phyloP scores from a whole-genome alignment of 1,140 invertebrate species.

The Drosophila asahinai region DNA sequence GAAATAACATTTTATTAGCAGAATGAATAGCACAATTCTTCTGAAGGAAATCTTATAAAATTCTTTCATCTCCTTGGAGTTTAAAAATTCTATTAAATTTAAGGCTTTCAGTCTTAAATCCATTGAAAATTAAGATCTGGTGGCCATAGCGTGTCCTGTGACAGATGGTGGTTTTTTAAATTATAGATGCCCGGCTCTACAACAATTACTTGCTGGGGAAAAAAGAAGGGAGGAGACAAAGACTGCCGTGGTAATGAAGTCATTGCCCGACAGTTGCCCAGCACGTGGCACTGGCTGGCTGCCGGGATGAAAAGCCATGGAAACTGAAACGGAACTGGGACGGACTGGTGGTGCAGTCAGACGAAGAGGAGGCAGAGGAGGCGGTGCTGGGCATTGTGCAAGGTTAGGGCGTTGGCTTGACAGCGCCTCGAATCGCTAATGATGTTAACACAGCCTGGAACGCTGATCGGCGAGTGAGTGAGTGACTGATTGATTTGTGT shows the following conservation, averaged over 20 bases:
- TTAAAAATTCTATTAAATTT: no score
- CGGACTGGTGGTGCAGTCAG: slow-evolving; percentile 2
- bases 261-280: slow-evolving; percentile 64
- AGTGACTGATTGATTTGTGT: slow-evolving; percentile 75
- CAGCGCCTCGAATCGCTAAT: slow-evolving; percentile 56
- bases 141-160: not conserved
- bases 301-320: slow-evolving; percentile 19
- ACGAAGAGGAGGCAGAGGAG: not conserved
- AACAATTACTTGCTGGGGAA: slow-evolving; percentile 32
- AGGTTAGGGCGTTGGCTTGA: slow-evolving; percentile 76
- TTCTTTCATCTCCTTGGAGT: no score
- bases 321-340: slow-evolving; percentile 11
- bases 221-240: slow-evolving; percentile 46
- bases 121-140: not conserved
- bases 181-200: slow-evolving; percentile 24
- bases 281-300: slow-evolving; percentile 56
- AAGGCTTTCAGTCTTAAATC: no score
- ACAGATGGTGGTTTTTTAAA: slow-evolving; percentile 21
- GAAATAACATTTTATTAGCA: not conserved
- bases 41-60: not conserved
- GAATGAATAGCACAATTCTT: not conserved
- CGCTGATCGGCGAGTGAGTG: slow-evolving; percentile 12
- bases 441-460: slow-evolving; percentile 41
- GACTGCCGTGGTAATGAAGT: slow-evolving; percentile 68
- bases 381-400: slow-evolving; percentile 52